Conservation (phyloP, 37 sponge, comb jelly and placozoan species). For the Theonella swinhoei region DNA sequence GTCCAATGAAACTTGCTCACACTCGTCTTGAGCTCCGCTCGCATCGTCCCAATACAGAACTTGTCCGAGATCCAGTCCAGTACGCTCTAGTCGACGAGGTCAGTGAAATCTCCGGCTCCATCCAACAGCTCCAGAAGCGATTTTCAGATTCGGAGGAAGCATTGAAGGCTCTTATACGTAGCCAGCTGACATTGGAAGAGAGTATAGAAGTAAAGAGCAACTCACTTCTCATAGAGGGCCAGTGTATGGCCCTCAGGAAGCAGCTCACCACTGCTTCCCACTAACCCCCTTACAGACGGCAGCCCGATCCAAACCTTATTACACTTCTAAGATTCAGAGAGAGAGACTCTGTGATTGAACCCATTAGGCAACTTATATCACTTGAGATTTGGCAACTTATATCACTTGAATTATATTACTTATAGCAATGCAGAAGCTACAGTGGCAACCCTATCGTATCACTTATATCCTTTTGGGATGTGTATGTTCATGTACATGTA, state of each 20-base stretch:
- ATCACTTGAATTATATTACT: no score
- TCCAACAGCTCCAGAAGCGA: slow-evolving; percentile 58
- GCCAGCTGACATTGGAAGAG: slow-evolving; percentile 86
- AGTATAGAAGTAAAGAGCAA: slow-evolving; percentile 89
- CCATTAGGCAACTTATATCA: no score
- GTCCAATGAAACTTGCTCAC: slow-evolving; percentile 85
- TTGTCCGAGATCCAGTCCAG: slow-evolving; percentile 94
- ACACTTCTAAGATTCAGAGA: background rate
- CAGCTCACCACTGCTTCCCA: slow-evolving; percentile 31
- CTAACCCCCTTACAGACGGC: slow-evolving; percentile 54
- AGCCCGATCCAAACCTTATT: slow-evolving; percentile 66
- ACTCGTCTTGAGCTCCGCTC: slow-evolving; percentile 75
- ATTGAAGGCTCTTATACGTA: slow-evolving; percentile 78
- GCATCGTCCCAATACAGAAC: slow-evolving; percentile 84
- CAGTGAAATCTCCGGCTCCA: slow-evolving; percentile 57
- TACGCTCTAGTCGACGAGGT: slow-evolving; percentile 85
- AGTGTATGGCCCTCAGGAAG: slow-evolving; percentile 78
- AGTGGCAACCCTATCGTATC: no score
- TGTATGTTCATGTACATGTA: no score
- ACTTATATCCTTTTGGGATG: no score
- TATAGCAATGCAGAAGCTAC: no score
- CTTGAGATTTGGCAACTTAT: no score
- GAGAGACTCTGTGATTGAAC: no score
- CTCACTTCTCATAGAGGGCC: slow-evolving; percentile 86
- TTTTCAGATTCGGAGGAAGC: slow-evolving; percentile 68